Evolutionary conservation across 2,113 vertebrate species (phyloP).

Genomic region (Anarhynchus alexandrinus): DNA sequence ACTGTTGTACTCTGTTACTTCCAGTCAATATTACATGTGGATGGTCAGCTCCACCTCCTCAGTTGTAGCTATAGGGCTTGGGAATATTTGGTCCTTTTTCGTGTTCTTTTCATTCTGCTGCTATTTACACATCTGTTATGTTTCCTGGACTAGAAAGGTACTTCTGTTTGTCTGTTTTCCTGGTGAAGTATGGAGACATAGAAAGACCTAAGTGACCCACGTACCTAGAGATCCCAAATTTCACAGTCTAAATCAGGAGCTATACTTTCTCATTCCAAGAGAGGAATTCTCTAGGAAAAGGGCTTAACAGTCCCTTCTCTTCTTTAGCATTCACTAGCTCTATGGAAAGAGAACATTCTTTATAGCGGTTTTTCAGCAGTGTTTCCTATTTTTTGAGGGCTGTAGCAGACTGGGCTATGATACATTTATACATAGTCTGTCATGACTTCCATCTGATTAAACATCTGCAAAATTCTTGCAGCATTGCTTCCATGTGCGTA

Average conservation of each 20-base stretch:
- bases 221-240: too few relatives aligned
- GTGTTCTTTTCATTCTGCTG: background rate
- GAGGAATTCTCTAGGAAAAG: background rate
- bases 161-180: background rate
- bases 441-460: background rate
- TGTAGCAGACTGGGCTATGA: background rate
- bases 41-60: background rate
- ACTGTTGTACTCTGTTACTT: background rate
- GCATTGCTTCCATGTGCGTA: background rate
- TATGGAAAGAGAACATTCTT: background rate
- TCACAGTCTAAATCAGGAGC: background rate
- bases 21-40: background rate
- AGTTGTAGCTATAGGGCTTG: background rate
- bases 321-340: background rate
- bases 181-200: background rate
- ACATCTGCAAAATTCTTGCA: background rate
- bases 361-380: background rate
- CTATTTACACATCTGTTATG: background rate
- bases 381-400: background rate
- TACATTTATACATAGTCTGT: background rate
- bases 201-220: background rate
- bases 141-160: background rate
- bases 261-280: background rate
- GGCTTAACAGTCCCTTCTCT: background rate
- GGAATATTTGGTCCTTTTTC: background rate